Conservation (phyloP, 2,113 vertebrate genomes). For the Colinus virginianus region DNA sequence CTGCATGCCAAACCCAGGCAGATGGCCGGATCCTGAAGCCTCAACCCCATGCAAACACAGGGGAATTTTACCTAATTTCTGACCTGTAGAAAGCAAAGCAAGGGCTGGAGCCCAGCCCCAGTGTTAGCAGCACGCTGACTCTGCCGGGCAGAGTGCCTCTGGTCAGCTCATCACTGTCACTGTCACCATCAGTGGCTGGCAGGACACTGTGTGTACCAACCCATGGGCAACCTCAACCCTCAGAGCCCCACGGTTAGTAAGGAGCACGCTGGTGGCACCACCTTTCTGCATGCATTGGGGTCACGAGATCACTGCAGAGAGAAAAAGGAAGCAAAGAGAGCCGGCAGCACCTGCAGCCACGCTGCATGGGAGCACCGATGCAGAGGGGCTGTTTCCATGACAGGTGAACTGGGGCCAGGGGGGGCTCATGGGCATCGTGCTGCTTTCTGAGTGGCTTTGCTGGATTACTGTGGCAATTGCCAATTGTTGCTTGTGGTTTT, state of each 20-base stretch:
- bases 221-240: background rate
- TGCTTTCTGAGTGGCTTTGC: background rate
- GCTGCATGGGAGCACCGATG: fast-evolving
- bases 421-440: background rate
- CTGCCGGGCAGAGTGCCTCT: background rate
- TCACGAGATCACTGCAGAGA: constrained; percentile 25
- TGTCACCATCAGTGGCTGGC: background rate
- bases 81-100: background rate
- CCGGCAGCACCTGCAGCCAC: background rate
- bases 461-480: background rate
- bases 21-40: background rate
- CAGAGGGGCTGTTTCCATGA: constrained; percentile 1
- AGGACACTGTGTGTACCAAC: background rate
- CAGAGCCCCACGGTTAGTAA: background rate
- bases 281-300: constrained; percentile 47
- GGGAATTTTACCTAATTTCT: fast-evolving
- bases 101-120: background rate
- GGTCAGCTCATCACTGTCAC: background rate
- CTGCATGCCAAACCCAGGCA: fast-evolving
- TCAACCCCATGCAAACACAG: background rate
- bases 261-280: background rate
- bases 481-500: background rate
- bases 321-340: constrained; percentile 29
- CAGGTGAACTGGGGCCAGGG: background rate
- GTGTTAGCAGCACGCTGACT: background rate